A percentile compares a stretch with the other conserved stretches of the same genome.
Conservation (phyloP, 2,113 vertebrate species). For the Neogobius melanostomus region DNA sequence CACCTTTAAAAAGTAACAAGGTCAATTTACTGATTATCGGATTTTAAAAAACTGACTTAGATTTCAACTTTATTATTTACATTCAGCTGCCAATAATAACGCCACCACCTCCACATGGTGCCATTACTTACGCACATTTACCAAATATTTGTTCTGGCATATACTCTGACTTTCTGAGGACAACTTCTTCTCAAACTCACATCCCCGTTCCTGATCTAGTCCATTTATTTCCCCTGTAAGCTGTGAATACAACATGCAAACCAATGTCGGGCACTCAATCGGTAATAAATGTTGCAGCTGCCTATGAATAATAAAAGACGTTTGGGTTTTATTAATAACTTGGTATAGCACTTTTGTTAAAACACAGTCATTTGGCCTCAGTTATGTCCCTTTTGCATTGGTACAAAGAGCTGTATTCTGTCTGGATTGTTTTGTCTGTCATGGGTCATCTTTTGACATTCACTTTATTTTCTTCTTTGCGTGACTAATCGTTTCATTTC, state of each 20-base stretch:
- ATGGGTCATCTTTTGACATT: not conserved
- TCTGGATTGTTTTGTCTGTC: not conserved
- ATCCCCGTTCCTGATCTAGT: not conserved
- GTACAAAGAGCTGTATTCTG: not conserved
- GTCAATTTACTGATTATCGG: no score
- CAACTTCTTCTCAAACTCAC: not conserved
- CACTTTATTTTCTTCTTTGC: no score
- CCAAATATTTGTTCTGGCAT: no score
- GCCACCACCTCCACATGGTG: no score
- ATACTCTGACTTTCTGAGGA: not conserved
- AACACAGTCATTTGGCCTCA: not conserved
- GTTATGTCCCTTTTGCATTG: not conserved
- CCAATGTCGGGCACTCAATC: constrained; percentile 5
- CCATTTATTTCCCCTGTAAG: constrained; percentile 9
- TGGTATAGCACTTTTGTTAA: constrained; percentile 6
- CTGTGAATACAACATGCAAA: constrained; percentile 2
- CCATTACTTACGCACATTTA: no score
- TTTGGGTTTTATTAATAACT: constrained; percentile 22
- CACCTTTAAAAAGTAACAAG: no score
- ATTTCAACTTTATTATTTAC: no score
- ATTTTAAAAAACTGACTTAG: no score
- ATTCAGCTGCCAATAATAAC: no score
- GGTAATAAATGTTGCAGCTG: constrained; percentile 21
- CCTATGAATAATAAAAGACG: constrained; percentile 21
- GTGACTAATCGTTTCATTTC: no score